Evolutionary conservation across 2,113 vertebrate genomes (phyloP), one percentile per base, ranked within the genome.

Genomic region (Scomber colias): DNA sequence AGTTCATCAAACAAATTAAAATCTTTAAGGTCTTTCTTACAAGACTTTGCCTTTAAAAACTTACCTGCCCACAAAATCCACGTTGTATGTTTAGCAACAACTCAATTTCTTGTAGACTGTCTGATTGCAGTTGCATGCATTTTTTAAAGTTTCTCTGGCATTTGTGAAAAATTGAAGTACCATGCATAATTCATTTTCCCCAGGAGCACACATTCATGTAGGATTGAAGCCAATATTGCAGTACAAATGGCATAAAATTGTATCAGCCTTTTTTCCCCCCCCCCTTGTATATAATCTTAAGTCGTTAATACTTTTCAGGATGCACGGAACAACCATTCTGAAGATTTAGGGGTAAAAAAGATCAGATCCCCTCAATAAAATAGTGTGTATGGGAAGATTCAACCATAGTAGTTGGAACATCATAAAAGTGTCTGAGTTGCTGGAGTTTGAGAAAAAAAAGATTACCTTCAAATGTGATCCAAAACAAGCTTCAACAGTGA

Each of bases 191-290:
- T 19, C 15, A 65, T 74, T 61, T 35, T 54, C 17, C 8, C 55
- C 40, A 71, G 40, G 19, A 84, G 51, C 60, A 56, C 45, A 74
- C 19, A 71, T 79, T 16, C 64, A 82, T 77, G 51, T 64, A 3
- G 7, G 14, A 40, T 64, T 72, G 64, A 61, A 81, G 61, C 63
- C 74, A 81, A 1, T 72, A 73, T 67, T 74, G 60, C 67, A 60
- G 63, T 60, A 46, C 61, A 85, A 70, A 84, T 62, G 45, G 40
- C 16, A 46, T 74, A 81, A 74, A 79, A 27, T 27, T 68, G 21
- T 24, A 45, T 31, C 30, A 70, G 40, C 35, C 24, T 35, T 31
- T 72, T 59, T 78, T 53, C 2, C 9, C 6, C 9, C 6, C 9
- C 49, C 35, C 61, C 21, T 21, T 49, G 17, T 17, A 10, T 64